Evolutionary conservation across 2,113 vertebrate genomes (phyloP), one percentile per base, ranked within the genome.

Genomic region (Cebidichthys violaceus): DNA sequence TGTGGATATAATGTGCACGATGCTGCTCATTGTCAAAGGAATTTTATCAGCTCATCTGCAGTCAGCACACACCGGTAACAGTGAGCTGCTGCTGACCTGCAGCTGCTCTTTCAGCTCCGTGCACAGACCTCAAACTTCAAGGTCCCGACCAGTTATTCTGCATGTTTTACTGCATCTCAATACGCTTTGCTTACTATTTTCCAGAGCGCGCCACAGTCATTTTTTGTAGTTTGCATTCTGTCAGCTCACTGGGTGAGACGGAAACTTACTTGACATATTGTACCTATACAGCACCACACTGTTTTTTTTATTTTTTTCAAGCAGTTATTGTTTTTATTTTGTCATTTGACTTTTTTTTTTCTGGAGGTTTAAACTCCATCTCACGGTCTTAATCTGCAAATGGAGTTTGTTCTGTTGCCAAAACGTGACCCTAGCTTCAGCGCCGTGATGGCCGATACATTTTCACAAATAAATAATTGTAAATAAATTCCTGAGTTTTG

Each of bases 1-100:
- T 52, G 22, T 75, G 69, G 65, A 72, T 70, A 52, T 70, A 24
- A 68, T n/a, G 39, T 50, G 43, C 37, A 57, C 18, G 22, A 29
- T 1, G 17, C 47, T 29, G 29, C 52, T 71, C 24, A 29, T n/a
- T 29, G 87, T 37, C 65, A 4, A 9, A 70, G 31, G 52, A 60
- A 77, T 82, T 73, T 60, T 72, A 47, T 62, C 4, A 17, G 67
- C 41, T 72, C 69, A 80, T 87, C 54, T 78, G 60, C 15, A 75
- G 61, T 78, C 81, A 27, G 65, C 55, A 5, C 67, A 64, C 68
- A 1, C 9, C 45, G 4, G 62, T 17, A 47, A 33, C 50, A 31
- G 74, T 33, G 31, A 13, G 68, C 31, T 20, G 54, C 31, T 50
- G 20, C 43, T 82, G 79, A 78, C 84, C 79, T 70, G 57, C 54